Base-by-base conservation (phyloP, 2,797 vertebrate genomes). In the Furcifer pardalis region DNA sequence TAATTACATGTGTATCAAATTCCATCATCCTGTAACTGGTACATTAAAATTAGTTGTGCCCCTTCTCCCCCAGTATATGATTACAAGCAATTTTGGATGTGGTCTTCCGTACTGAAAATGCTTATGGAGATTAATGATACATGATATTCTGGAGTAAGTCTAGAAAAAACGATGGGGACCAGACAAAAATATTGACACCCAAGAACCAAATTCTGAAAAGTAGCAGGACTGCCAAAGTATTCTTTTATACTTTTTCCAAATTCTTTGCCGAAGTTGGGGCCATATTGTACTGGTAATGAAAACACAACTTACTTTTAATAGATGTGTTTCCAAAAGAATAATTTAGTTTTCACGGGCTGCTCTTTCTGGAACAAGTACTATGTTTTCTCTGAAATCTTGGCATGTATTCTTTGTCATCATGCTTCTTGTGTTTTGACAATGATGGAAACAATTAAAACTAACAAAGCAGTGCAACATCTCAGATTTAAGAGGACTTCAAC, bases 161-260 rank as follows among this genome's bases (percentile, higher is more conserved):
- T 9, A 32, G 62, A 13, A 66, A 13, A n/a, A 44, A 21, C 6
- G 27, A n/a, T 6, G 32, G 60, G 56, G 1, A 92, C 87, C 87
- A 88, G 91, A 91, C 79, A 92, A 81, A 91, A 85, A 92, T 44
- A 85, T 90, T 9, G 77, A 89, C 83, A 87, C 89, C 85, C 86
- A 78, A 71, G 60, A 82, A 83, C 2, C 86, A 12, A 60, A 71
- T 72, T 35, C 49, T 49, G 15, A 35, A 42, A 40, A 40, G 6
- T 46, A 69, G 79, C 32, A 21, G 2, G 15, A 82, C 86, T 91
- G 91, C 79, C 88, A 92, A 76, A 9, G 13, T 32, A 32, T 49
- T 8, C 1, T 49, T 49, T 49, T 49, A 49, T 49, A 49, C 46
- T 12, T 49, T 49, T 49, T 2, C 4, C 46, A 49, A 49, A 49